These are phyloP conservation scores for Parnassius apollo DNA, from an alignment of 2,888 invertebrate genomes.

Conservation along the genomic window DNA sequence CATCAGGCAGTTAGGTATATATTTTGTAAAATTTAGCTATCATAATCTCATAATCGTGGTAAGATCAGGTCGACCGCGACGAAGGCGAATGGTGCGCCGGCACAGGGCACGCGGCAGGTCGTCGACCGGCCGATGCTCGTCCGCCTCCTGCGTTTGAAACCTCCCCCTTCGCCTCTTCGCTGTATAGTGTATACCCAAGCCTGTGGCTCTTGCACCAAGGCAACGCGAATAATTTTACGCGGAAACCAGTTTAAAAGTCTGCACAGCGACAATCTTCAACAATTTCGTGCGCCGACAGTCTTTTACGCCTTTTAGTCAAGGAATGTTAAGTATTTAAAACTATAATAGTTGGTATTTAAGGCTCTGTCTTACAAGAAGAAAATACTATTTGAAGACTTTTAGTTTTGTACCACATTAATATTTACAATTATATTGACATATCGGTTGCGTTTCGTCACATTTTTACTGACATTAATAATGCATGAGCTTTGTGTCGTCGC, in stretches of 20 bases:
- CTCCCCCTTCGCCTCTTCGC: conserved; percentile 50
- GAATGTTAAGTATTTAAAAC: too few relatives aligned
- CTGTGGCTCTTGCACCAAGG: conserved; percentile 73
- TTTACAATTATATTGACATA: too few relatives aligned
- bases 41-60: conserved; percentile 59
- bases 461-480: conserved; percentile 36
- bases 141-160: conserved; percentile 75
- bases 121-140: conserved; percentile 74
- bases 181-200: conserved; percentile 50
- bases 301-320: conserved; percentile 27
- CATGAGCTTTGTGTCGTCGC: not conserved
- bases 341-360: too few relatives aligned
- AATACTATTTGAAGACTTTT: too few relatives aligned
- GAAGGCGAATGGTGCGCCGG: conserved; percentile 67
- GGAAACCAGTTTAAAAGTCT: conserved; percentile 67
- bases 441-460: not conserved
- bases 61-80: conserved; percentile 56
- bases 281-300: conserved; percentile 49
- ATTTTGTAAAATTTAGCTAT: conserved; percentile 6
- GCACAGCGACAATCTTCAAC: conserved; percentile 51
- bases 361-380: too few relatives aligned
- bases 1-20: not conserved
- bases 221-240: conserved; percentile 78
- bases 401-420: too few relatives aligned
- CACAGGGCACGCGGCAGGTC: conserved; percentile 76